Conservation (phyloP, 1,140 invertebrate genomes). For the Euwallacea fornicatus region DNA sequence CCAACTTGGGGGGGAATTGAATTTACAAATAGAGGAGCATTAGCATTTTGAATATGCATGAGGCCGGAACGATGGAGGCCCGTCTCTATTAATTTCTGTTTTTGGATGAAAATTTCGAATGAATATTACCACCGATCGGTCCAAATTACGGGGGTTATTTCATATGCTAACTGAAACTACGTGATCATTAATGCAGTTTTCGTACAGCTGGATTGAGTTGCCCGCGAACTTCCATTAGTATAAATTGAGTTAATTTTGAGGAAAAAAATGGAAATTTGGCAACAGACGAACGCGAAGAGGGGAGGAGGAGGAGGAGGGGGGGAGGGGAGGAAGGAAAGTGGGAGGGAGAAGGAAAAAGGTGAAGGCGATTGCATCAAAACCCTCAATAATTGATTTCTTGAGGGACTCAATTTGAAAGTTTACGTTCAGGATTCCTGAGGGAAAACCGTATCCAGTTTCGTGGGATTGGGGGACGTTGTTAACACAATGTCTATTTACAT, state of each 20-base stretch:
- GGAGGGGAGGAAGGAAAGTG: not conserved
- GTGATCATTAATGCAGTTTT: not conserved
- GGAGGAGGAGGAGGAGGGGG: not conserved
- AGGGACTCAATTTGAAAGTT: slow-evolving; percentile 17
- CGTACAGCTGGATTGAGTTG: not conserved
- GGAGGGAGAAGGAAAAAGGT: no score
- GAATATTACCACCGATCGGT: slow-evolving; percentile 25
- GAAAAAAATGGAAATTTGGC: not conserved
- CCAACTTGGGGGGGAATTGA: slow-evolving; percentile 21
- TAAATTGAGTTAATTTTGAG: not conserved
- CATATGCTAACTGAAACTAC: not conserved
- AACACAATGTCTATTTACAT: slow-evolving; percentile 22
- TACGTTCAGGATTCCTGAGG: slow-evolving; percentile 13
- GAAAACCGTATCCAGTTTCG: slow-evolving; percentile 16
- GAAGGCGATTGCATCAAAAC: no score
- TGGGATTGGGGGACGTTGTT: slow-evolving; percentile 12
- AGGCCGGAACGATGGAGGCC: slow-evolving; percentile 12
- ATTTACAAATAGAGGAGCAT: slow-evolving; percentile 37
- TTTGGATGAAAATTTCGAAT: slow-evolving; percentile 31
- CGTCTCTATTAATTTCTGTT: slow-evolving; percentile 35
- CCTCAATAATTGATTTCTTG: slow-evolving; percentile 22
- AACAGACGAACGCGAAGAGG: not conserved
- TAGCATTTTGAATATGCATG: slow-evolving; percentile 40
- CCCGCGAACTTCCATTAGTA: not conserved
- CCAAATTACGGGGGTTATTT: slow-evolving; percentile 16